A percentile compares a stretch with the other conserved stretches of the same genome.
Evolutionary conservation across 2,113 vertebrate genomes (phyloP).

Genomic region (Chascanopsetta lugubris): DNA sequence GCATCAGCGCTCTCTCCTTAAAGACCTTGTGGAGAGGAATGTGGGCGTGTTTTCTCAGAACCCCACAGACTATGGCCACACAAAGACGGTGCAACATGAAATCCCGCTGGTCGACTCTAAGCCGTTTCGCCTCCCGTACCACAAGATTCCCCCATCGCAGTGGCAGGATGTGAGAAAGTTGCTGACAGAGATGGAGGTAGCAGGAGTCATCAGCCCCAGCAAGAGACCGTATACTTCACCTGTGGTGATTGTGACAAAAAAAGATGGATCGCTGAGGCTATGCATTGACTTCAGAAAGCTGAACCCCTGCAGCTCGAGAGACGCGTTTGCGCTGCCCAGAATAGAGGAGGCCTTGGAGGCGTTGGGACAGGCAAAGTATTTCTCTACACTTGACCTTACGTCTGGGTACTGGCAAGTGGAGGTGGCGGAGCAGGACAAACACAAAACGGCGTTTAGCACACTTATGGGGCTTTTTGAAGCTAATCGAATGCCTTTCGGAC

Average conservation of each 20-base stretch:
- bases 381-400: too few relatives aligned
- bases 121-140: conserved; percentile 5
- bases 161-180: conserved; percentile 1
- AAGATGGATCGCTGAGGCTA: conserved; percentile 8
- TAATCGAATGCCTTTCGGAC: too few relatives aligned
- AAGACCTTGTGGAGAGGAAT: background rate
- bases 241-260: conserved; percentile 11
- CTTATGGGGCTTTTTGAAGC: too few relatives aligned
- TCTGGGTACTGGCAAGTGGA: too few relatives aligned
- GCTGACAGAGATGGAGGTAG: too few relatives aligned
- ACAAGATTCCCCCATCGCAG: conserved; percentile 23
- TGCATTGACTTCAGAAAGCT: conserved; percentile 21
- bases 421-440: too few relatives aligned
- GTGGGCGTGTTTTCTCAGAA: background rate
- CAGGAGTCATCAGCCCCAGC: too few relatives aligned
- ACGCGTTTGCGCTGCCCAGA: conserved; percentile 1
- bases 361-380: too few relatives aligned
- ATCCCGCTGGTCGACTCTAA: conserved; percentile 13
- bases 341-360: background rate
- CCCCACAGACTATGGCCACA: conserved; percentile 10
- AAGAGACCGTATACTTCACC: too few relatives aligned
- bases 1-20: background rate
- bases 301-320: conserved; percentile 14
- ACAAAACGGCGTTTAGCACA: too few relatives aligned
- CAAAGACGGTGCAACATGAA: conserved; percentile 20